phyloP scores from a whole-genome alignment of 2,113 vertebrate genomes.

The Prietella phreatophila region DNA sequence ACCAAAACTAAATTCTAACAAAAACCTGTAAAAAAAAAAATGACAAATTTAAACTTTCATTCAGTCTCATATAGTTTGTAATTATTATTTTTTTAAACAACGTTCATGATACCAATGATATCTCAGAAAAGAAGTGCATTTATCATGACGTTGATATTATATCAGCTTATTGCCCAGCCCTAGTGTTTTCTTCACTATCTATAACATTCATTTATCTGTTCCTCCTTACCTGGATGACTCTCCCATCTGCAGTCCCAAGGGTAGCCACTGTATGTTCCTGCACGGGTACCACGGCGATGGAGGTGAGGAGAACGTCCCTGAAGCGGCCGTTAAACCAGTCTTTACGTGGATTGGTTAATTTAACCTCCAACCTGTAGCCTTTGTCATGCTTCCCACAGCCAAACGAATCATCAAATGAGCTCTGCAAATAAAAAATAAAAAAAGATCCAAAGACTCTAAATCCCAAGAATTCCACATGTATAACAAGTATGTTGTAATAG shows the following conservation, averaged over 20 bases:
- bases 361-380: constrained; percentile 89
- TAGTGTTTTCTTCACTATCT: background rate
- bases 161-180: background rate
- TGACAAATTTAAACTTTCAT: background rate
- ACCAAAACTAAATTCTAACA: background rate
- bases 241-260: constrained; percentile 86
- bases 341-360: constrained; percentile 81
- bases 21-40: background rate
- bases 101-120: background rate
- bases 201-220: background rate
- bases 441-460: constrained; percentile 23
- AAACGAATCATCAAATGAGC: constrained; percentile 79
- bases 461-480: background rate
- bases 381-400: constrained; percentile 83
- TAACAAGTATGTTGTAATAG: background rate
- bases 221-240: constrained; percentile 86
- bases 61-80: background rate
- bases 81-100: background rate
- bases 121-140: background rate
- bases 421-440: constrained; percentile 73
- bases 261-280: constrained; percentile 84
- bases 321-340: constrained; percentile 89
- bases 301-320: constrained; percentile 84
- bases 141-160: background rate
- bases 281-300: constrained; percentile 80